phyloP scores from a whole-genome alignment of 2,797 vertebrate species.

The Nannoperca australis region DNA sequence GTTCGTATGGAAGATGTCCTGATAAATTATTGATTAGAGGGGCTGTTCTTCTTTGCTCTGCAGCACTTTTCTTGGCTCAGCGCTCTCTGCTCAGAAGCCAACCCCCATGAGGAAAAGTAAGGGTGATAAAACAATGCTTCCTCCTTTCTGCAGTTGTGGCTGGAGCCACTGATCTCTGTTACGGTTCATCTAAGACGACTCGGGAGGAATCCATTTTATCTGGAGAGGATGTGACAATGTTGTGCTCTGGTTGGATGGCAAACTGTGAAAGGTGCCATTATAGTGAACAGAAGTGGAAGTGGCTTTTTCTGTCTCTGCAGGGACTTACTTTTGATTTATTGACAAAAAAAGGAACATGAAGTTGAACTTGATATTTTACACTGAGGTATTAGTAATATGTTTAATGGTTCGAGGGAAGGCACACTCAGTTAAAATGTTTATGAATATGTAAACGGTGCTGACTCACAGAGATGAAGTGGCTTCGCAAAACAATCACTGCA shows the following conservation, averaged over 20 bases:
- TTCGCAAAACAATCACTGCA: neutral
- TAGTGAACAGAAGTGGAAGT: neutral
- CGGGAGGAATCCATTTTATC: conserved; percentile 12
- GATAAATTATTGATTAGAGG: conserved; percentile 74
- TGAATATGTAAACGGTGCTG: conserved; percentile 14
- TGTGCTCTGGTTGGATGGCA: conserved; percentile 21
- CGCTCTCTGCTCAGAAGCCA: conserved; percentile 30
- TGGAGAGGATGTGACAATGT: conserved; percentile 22
- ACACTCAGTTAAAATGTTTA: neutral
- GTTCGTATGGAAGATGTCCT: conserved; percentile 43
- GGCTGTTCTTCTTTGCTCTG: conserved; percentile 41
- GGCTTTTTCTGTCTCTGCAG: neutral
- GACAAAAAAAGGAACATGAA: conserved; percentile 12
- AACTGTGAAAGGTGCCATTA: conserved; percentile 28
- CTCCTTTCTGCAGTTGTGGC: conserved; percentile 6
- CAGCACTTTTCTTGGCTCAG: conserved; percentile 42
- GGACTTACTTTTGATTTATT: conserved; percentile 6
- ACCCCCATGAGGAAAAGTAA: conserved; percentile 21
- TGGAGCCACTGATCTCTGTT: conserved; percentile 21
- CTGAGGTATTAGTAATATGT: neutral
- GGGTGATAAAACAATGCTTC: conserved; percentile 42
- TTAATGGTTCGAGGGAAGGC: neutral
- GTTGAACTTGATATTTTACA: conserved; percentile 8
- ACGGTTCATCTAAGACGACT: conserved; percentile 22
- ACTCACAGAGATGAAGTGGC: conserved; percentile 19